phyloP scores from a whole-genome alignment of 30 jellyfish, hydroid and myxozoan species.

The Nemopilema nomurai region DNA sequence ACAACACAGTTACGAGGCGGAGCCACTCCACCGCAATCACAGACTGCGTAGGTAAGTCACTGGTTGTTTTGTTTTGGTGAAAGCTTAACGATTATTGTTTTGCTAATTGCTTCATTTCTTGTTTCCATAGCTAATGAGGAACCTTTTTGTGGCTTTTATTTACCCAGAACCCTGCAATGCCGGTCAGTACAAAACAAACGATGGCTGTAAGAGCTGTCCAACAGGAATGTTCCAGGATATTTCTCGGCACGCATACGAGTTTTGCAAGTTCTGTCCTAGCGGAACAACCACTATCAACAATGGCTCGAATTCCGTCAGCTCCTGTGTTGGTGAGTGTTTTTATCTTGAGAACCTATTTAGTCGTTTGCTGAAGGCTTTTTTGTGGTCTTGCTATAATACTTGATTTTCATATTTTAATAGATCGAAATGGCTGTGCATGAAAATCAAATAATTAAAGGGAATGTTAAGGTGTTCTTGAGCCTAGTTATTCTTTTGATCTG shows the following conservation, averaged over 20 bases:
- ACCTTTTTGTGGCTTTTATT: not conserved
- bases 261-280: slow-evolving; percentile 31
- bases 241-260: slow-evolving; percentile 17
- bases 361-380: too few relatives aligned
- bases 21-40: slow-evolving; percentile 14
- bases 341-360: not conserved
- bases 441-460: too few relatives aligned
- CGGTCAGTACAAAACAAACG: slow-evolving; percentile 27
- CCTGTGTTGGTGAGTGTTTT: slow-evolving; percentile 49
- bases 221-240: slow-evolving; percentile 19
- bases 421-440: too few relatives aligned
- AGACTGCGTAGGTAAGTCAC: slow-evolving; percentile 35
- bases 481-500: too few relatives aligned
- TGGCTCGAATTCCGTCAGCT: slow-evolving; percentile 10
- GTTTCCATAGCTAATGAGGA: too few relatives aligned
- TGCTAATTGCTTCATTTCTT: too few relatives aligned
- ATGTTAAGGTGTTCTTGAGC: too few relatives aligned
- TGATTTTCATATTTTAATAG: too few relatives aligned
- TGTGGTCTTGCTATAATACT: too few relatives aligned
- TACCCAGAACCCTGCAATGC: slow-evolving; percentile 16
- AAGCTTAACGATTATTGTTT: too few relatives aligned
- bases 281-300: slow-evolving; percentile 5
- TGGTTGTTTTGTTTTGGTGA: too few relatives aligned
- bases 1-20: slow-evolving; percentile 9
- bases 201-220: slow-evolving; percentile 14